Evolutionary conservation across 1,140 invertebrate species (phyloP).

Genomic region (Leptopilina clavipes): DNA sequence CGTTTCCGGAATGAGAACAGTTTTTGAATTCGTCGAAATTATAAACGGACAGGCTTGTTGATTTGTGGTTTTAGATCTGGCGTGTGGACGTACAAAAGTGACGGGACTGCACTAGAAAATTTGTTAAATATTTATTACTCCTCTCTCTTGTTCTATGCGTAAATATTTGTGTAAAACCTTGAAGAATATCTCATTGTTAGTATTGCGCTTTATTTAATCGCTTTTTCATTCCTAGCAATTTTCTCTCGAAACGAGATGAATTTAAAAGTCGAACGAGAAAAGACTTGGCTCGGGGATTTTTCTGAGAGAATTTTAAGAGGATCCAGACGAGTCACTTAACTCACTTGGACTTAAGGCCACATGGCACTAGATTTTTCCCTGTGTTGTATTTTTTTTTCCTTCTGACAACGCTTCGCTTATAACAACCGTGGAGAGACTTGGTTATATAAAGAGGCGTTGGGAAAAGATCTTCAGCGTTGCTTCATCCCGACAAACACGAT

Average conservation of each 20-base stretch:
- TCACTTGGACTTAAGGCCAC: slow-evolving; percentile 15
- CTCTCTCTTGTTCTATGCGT: not conserved
- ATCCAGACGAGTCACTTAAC: slow-evolving; percentile 32
- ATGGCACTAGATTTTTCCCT: not conserved
- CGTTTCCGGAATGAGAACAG: slow-evolving; percentile 41
- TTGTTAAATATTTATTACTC: not conserved
- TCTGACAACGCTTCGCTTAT: not conserved
- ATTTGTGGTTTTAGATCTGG: slow-evolving; percentile 23
- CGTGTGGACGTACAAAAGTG: not conserved
- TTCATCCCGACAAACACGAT: slow-evolving; percentile 35
- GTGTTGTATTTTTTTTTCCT: not conserved
- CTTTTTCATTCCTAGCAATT: slow-evolving; percentile 19
- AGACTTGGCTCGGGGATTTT: slow-evolving; percentile 36
- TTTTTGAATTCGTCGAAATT: slow-evolving; percentile 40
- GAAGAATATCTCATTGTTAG: not conserved
- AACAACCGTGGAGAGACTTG: not conserved
- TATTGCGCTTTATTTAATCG: slow-evolving; percentile 1
- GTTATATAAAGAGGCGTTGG: slow-evolving; percentile 3
- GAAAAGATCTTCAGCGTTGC: slow-evolving; percentile 26
- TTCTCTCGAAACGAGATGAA: slow-evolving; percentile 24
- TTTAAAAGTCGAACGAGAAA: slow-evolving; percentile 42
- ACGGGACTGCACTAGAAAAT: not conserved
- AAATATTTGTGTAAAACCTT: slow-evolving; percentile 8
- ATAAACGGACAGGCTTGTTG: slow-evolving; percentile 17
- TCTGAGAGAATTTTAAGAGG: slow-evolving; percentile 42